Conservation (phyloP, 1,140 invertebrate genomes). For the Drosophila yakuba region DNA sequence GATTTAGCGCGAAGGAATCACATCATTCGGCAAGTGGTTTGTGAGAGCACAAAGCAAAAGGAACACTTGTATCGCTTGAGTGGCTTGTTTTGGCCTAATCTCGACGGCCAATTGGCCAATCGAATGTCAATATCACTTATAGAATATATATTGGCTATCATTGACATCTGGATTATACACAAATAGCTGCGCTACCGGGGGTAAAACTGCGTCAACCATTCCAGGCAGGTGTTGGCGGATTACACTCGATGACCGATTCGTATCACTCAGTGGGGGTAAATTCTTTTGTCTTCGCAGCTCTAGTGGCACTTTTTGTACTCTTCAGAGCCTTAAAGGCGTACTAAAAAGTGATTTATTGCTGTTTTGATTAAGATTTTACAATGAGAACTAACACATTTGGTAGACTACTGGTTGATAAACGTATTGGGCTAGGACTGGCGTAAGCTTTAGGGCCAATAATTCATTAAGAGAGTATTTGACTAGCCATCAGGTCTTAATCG, state of each 20-base stretch:
- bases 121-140: slow-evolving; percentile 43
- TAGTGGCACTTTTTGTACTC: not conserved
- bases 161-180: slow-evolving; percentile 36
- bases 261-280: slow-evolving; percentile 41
- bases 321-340: not conserved
- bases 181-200: slow-evolving; percentile 24
- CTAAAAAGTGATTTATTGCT: slow-evolving; percentile 11
- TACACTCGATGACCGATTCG: slow-evolving; percentile 27
- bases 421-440: not conserved
- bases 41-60: slow-evolving; percentile 6
- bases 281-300: not conserved
- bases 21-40: slow-evolving; percentile 1
- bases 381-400: not conserved
- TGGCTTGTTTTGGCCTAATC: slow-evolving; percentile 60
- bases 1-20: slow-evolving; percentile 33
- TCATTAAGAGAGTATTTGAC: slow-evolving; percentile 24
- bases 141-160: slow-evolving; percentile 49
- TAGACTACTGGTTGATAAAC: not conserved
- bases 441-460: slow-evolving; percentile 1
- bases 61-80: slow-evolving; percentile 30
- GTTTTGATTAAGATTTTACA: slow-evolving; percentile 25
- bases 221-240: slow-evolving; percentile 40
- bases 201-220: slow-evolving; percentile 29
- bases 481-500: not conserved
- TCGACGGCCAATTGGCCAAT: slow-evolving; percentile 60